Percentiles rank a stretch among this genome's conserved stretches.
phyloP scores from a whole-genome alignment of 1,140 invertebrate species.

The Ridgeia piscesae region DNA sequence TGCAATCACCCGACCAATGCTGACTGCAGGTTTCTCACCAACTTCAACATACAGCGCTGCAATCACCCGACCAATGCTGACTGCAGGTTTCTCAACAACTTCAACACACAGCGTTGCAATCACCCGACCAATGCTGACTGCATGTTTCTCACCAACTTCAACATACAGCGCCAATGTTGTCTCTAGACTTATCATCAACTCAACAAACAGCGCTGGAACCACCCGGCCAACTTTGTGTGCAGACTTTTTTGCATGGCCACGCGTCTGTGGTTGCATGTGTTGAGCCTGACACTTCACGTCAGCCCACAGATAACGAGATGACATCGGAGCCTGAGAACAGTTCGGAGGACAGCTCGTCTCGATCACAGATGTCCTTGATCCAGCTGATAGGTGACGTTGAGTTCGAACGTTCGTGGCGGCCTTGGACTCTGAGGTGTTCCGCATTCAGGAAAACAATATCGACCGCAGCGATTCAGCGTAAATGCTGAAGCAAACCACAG shows the following conservation, averaged over 20 bases:
- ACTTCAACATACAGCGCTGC: too few relatives aligned
- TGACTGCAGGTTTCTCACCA: too few relatives aligned
- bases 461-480: not conserved
- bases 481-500: not conserved
- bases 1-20: too few relatives aligned
- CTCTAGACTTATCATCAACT: too few relatives aligned
- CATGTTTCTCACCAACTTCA: too few relatives aligned
- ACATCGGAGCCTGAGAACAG: not conserved
- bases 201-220: too few relatives aligned
- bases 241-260: not conserved
- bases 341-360: not conserved
- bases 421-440: not conserved
- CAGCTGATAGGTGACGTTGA: not conserved
- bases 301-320: not conserved
- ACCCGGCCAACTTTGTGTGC: not conserved
- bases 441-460: not conserved
- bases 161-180: too few relatives aligned
- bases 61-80: too few relatives aligned
- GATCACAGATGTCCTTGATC: not conserved
- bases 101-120: too few relatives aligned
- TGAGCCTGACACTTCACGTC: too few relatives aligned
- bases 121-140: too few relatives aligned
- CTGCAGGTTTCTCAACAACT: too few relatives aligned
- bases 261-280: not conserved
- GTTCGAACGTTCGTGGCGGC: not conserved